phyloP scores from a whole-genome alignment of 2,797 vertebrate genomes.

The Prunella strophiata region DNA sequence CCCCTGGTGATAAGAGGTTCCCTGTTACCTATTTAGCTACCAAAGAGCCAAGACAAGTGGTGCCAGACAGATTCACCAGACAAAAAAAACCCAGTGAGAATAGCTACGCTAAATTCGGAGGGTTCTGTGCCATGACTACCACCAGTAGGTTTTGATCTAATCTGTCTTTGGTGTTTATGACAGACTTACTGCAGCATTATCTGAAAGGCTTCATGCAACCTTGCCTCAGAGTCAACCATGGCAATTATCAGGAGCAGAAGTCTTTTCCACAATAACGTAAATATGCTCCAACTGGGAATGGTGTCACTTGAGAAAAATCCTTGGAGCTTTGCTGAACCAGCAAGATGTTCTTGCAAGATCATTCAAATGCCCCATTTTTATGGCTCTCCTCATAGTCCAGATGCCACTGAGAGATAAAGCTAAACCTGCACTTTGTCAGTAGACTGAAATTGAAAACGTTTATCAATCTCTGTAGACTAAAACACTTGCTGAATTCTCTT shows the following conservation, averaged over 20 bases:
- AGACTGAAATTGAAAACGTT: conserved; percentile 53
- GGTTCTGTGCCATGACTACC: not conserved
- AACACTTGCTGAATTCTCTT: conserved; percentile 31
- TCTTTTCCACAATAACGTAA: not conserved
- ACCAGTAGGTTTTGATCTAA: not conserved
- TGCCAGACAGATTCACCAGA: not conserved
- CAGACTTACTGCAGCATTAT: not conserved
- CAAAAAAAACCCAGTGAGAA: not conserved
- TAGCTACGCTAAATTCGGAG: not conserved
- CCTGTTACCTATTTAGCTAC: not conserved
- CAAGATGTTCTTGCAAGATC: conserved; percentile 54
- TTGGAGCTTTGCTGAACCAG: conserved; percentile 62
- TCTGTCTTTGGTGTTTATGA: not conserved
- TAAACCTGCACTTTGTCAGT: conserved; percentile 51
- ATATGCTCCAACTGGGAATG: conserved; percentile 18
- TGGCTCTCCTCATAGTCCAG: conserved; percentile 49
- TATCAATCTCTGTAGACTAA: conserved; percentile 53
- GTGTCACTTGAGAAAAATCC: conserved; percentile 50
- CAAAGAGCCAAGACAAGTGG: not conserved
- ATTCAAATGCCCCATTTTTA: conserved; percentile 55
- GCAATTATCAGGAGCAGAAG: not conserved
- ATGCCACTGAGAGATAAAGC: conserved; percentile 63
- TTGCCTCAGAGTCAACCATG: not conserved
- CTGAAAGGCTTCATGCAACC: not conserved
- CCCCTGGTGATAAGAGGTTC: not conserved